Base-by-base conservation (phyloP, 2,113 vertebrate species). In the Bubo scandiacus region DNA sequence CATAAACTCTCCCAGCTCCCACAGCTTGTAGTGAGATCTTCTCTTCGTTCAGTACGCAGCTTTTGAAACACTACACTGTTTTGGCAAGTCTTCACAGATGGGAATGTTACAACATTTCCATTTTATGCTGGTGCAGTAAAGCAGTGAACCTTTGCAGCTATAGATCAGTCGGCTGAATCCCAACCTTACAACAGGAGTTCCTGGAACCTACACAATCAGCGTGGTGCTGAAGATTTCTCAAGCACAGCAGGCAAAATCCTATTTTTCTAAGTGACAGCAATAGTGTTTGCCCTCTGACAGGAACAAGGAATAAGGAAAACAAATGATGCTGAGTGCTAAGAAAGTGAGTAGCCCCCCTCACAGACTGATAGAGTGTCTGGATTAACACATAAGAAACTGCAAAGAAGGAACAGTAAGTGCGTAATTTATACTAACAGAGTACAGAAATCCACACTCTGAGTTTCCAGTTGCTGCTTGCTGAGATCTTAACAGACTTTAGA, bases 1-100 rank as follows among this genome's bases (percentile, higher is more conserved):
- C 98, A 98, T 98, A 98, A 98, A 98, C 95, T 97, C 95, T 93
- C 93, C 94, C 96, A 95, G 97, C 96, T 98, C 97, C 97, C 95
- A 96, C 61, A 54, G 98, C 96, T 97, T 98, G 97, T 97, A 97
- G 95, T 85, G 96, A 98, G 97, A 97, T 97, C 97, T 98, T 97
- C 96, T 98, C 97, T 98, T 97, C 83, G 7, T 93, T 97, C 95
- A 95, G 80, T 83, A 97, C 85, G 78, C 58, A 86, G 97, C 80
- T 97, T 97, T 97, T 97, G 97, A 98, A 98, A 98, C 97, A 97
- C 97, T 96, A 97, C 96, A 97, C 92, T 97, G 72, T 97, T 97
- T 97, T 98, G 96, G 97, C 97, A 98, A 97, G 96, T 97, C 96
- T 97, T 97, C 96, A 96, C 94, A 95, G 97, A 96, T 43, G 81